A percentile compares a stretch with the other conserved stretches of the same genome.
Conservation (phyloP, 2,888 invertebrate genomes). For the Lithophane semibrunnea region DNA sequence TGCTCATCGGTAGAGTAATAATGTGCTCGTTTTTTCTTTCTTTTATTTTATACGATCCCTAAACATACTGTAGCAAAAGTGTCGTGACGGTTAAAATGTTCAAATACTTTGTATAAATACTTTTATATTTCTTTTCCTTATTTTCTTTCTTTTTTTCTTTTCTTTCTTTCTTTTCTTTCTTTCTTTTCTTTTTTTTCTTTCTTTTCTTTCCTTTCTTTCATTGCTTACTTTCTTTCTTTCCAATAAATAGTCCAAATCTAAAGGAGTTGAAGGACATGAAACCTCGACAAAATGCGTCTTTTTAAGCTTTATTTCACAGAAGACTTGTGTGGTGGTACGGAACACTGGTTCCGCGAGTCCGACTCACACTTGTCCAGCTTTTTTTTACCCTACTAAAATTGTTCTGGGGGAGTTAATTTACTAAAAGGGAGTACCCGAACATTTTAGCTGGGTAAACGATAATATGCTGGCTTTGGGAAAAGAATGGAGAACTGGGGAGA, state of each 20-base stretch:
- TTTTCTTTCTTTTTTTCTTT: too few relatives aligned
- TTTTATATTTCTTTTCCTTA: too few relatives aligned
- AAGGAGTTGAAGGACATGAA: neutral
- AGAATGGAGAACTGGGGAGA: conserved; percentile 24
- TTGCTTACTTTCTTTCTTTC: too few relatives aligned
- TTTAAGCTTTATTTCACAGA: neutral
- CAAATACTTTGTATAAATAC: too few relatives aligned
- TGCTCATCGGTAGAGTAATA: too few relatives aligned
- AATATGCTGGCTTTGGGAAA: conserved; percentile 33
- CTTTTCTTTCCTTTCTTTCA: too few relatives aligned
- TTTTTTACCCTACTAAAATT: conserved; percentile 41
- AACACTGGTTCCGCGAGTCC: neutral
- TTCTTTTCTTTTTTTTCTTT: too few relatives aligned
- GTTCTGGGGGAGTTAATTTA: conserved; percentile 49
- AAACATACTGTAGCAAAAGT: too few relatives aligned
- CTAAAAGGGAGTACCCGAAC: conserved; percentile 40
- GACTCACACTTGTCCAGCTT: neutral
- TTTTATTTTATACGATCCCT: too few relatives aligned
- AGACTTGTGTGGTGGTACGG: neutral
- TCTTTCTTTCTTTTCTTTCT: too few relatives aligned
- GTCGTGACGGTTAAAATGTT: too few relatives aligned
- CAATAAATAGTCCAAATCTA: neutral
- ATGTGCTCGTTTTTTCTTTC: too few relatives aligned
- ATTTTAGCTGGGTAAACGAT: conserved; percentile 44
- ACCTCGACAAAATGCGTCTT: neutral